These are phyloP conservation scores for Brachionus angularis DNA, from an alignment of 1,140 invertebrate genomes.

Conservation along the genomic window DNA sequence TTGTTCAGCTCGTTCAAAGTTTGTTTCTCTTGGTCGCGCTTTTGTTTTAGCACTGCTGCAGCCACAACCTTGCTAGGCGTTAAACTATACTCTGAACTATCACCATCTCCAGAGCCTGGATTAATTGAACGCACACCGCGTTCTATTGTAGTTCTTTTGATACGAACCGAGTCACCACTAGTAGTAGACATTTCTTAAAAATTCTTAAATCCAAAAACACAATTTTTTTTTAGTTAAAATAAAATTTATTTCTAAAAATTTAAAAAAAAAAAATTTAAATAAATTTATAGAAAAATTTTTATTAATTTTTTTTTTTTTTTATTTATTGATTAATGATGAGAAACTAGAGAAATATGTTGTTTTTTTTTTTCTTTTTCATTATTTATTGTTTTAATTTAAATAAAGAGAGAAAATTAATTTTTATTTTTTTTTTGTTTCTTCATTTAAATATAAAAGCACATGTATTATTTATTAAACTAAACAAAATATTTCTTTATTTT, in stretches of 20 bases:
- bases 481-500: too few species aligned
- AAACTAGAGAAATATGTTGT: too few species aligned
- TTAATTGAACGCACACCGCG: constrained; percentile 15
- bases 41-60: not conserved
- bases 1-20: constrained; percentile 30
- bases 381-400: too few species aligned
- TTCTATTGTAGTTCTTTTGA: constrained; percentile 22
- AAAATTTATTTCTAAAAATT: not conserved
- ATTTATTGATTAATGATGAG: too few species aligned
- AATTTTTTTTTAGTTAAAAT: too few species aligned
- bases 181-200: constrained; percentile 2
- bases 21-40: constrained; percentile 39
- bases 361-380: too few species aligned
- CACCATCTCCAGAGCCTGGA: constrained; percentile 16
- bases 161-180: constrained; percentile 4
- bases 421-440: too few species aligned
- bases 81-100: constrained; percentile 6
- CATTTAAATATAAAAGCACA: too few species aligned
- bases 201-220: too few species aligned
- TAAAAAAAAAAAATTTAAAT: not conserved
- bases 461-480: too few species aligned
- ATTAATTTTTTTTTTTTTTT: too few species aligned
- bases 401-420: too few species aligned
- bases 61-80: constrained; percentile 9
- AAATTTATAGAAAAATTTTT: not conserved